Evolutionary conservation across 2,888 invertebrate genomes (phyloP).

Genomic region (Darwinula stevensoni): DNA sequence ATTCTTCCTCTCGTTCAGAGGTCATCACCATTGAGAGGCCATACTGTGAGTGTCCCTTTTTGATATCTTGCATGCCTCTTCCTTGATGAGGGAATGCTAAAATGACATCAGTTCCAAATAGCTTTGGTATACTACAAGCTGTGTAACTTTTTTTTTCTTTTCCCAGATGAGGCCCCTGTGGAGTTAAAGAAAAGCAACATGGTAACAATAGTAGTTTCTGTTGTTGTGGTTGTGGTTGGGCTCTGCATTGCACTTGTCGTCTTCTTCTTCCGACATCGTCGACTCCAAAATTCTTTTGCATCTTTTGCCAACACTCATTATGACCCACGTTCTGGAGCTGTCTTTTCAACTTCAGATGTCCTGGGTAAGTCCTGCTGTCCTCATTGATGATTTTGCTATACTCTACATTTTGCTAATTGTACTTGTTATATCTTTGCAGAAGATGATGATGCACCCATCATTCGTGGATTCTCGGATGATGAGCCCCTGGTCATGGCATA

Average conservation of each 20-base stretch:
- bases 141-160: no score
- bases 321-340: slow-evolving; percentile 54
- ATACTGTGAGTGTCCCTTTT: slow-evolving; percentile 8
- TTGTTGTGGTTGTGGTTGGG: slow-evolving; percentile 23
- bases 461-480: slow-evolving; percentile 71
- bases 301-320: slow-evolving; percentile 57
- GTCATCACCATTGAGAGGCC: slow-evolving; percentile 10
- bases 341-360: slow-evolving; percentile 37
- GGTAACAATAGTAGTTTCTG: slow-evolving; percentile 23
- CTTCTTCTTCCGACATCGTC: slow-evolving; percentile 32
- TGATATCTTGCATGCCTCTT: slow-evolving; percentile 11
- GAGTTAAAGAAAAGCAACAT: no score
- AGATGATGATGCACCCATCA: slow-evolving; percentile 50
- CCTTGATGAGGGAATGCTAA: no score
- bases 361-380: slow-evolving; percentile 20
- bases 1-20: slow-evolving; percentile 13
- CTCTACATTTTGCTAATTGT: not conserved
- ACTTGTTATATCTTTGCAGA: slow-evolving; percentile 20
- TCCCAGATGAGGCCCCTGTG: no score
- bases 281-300: slow-evolving; percentile 42
- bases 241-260: slow-evolving; percentile 29
- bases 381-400: slow-evolving; percentile 4
- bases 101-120: no score
- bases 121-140: no score
- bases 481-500: slow-evolving; percentile 71